Evolutionary conservation across 2,113 vertebrate genomes (phyloP), one percentile per base, ranked within the genome.

Genomic region (Engraulis encrasicolus): DNA sequence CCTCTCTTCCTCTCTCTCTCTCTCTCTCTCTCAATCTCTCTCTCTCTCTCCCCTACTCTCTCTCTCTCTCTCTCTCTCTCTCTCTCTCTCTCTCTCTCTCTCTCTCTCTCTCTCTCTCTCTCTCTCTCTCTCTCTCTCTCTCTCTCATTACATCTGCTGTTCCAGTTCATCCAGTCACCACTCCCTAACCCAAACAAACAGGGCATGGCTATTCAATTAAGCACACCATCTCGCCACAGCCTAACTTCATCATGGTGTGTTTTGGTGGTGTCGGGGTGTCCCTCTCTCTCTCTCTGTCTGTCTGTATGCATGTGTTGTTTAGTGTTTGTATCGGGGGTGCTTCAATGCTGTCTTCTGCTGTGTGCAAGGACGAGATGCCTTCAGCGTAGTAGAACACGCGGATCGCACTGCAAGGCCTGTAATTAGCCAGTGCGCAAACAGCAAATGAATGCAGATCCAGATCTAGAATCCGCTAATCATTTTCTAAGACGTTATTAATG

Each of bases 131-230:
- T 45, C 9, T 3, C 40, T 45, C 40, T 3, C 40, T 45, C 40
- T 45, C 40, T 45, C 40, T 45, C 3, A n/a, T n/a, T n/a, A 27
- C 58, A 27, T 66, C 58, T 66, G 58, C 9, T 31, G 23, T 27
- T 15, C 31, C 2, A 0, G 27, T 1, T 17, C 66, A 66, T 74
- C 27, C 14, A 74, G 27, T 12, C 66, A 14, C 11, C 11, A 27
- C 23, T 31, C 66, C 27, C 23, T 66, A 74, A 74, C 66, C 27
- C 66, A 74, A 66, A 74, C 66, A 74, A 74, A 74, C 66, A 66
- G 66, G 31, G 66, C 66, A 74, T 74, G 66, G 27, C 66, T 74
- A 74, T 74, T 74, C 66, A 74, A 74, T 31, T 74, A 74, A 15
- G 66, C 66, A 34, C 66, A 17, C 27, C 27, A 2, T 74, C 66